Evolutionary conservation across 2,888 invertebrate genomes (phyloP), one percentile per base, ranked within the genome.

Genomic region (Nesidiocoris tenuis): DNA sequence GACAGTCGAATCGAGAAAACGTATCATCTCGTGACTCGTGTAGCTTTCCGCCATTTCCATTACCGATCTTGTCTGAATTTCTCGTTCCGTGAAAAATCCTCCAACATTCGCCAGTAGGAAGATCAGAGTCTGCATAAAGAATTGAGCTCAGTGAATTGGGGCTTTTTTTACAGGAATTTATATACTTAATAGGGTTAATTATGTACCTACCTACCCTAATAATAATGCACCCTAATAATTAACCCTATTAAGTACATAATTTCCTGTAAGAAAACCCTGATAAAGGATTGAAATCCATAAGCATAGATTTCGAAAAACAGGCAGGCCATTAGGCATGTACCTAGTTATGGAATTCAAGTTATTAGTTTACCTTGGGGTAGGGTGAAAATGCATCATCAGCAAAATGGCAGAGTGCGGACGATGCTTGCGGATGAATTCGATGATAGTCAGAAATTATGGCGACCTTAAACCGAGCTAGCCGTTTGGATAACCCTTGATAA

Each of bases 311-410:
- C n/a, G n/a, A n/a, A n/a, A n/a, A n/a, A n/a, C n/a, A n/a, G n/a
- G n/a, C n/a, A n/a, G n/a, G n/a, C n/a, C n/a, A n/a, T n/a, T n/a
- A n/a, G n/a, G n/a, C n/a, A n/a, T n/a, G n/a, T n/a, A n/a, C n/a
- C n/a, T n/a, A n/a, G n/a, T n/a, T n/a, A 12, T 39, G 39, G 39
- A 39, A 39, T 39, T 39, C 3, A 39, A 39, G 12, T 39, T 39
- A 39, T 39, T 12, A 39, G 39, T 39, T 12, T 39, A n/a, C n/a
- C 61, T 75, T 63, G 1, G 75, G 75, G 22, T 67, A 68, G 2
- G 75, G 75, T 12, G 75, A 75, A 21, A 67, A 75, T 0, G 68
- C 68, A 19, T 75, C 75, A 59, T 75, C 67, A 9, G 75, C 75
- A 3, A 75, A 61, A 19, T 67, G 39, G 39, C 67, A 68, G 7